phyloP scores from a whole-genome alignment of 2,113 vertebrate genomes.

The Vulpes lagopus region DNA sequence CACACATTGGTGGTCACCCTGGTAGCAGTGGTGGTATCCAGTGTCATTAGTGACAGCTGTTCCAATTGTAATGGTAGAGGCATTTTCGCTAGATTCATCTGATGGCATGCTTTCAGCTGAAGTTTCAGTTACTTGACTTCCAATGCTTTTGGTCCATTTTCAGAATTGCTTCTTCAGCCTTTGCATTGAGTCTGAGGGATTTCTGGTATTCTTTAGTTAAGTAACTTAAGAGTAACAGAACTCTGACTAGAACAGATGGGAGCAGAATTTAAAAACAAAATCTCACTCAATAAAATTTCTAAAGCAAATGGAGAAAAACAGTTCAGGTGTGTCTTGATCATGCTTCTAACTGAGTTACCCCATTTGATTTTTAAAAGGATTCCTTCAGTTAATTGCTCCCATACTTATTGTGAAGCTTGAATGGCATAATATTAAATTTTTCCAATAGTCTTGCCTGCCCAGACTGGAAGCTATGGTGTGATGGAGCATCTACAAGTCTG shows the following conservation, averaged over 20 bases:
- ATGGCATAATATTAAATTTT: neutral
- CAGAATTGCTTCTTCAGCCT: neutral
- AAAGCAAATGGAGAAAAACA: neutral
- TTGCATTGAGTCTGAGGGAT: neutral
- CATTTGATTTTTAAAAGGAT: neutral
- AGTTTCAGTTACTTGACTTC: neutral
- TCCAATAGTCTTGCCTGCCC: neutral
- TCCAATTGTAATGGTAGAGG: neutral
- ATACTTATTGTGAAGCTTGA: neutral
- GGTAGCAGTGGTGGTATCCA: neutral
- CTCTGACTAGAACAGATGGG: neutral
- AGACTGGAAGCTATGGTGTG: neutral
- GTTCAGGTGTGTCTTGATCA: neutral
- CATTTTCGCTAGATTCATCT: neutral
- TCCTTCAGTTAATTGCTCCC: neutral
- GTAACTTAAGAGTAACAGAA: neutral
- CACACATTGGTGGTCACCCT: neutral
- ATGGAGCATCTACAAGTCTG: neutral
- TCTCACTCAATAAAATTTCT: neutral
- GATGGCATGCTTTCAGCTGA: neutral
- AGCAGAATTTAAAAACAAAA: conserved; percentile 51
- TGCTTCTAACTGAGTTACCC: neutral
- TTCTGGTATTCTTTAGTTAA: neutral
- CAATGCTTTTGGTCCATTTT: neutral
- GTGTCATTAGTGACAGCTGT: neutral